A percentile compares a stretch with the other conserved stretches of the same genome.
Evolutionary conservation across 2,113 vertebrate species (phyloP).

Genomic region (Heloderma charlesbogerti): DNA sequence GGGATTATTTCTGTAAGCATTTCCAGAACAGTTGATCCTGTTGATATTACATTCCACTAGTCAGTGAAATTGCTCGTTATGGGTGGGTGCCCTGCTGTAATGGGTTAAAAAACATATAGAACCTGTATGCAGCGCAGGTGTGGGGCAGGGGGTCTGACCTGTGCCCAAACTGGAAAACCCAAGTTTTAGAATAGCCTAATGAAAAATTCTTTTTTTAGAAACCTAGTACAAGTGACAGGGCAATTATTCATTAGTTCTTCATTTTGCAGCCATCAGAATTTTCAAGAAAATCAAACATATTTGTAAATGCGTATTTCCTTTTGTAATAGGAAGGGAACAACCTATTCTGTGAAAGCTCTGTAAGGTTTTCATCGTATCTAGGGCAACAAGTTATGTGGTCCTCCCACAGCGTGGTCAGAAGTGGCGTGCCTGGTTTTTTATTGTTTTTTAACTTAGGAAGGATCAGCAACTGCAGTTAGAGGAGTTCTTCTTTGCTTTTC

Average conservation of each 20-base stretch:
- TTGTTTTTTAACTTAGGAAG: background rate
- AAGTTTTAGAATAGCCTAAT: background rate
- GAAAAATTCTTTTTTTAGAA: background rate
- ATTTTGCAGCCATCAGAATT: background rate
- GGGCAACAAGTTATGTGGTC: background rate
- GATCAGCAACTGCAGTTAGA: background rate
- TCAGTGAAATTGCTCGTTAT: background rate
- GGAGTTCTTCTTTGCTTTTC: background rate
- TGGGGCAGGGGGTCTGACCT: background rate
- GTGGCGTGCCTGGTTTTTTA: background rate
- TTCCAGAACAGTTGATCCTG: background rate
- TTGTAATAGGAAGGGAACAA: fast-evolving
- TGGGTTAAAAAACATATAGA: background rate
- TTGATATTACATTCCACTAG: background rate
- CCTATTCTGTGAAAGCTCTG: background rate
- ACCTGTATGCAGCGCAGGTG: background rate
- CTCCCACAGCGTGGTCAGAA: slow-evolving; percentile 20
- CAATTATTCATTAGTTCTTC: background rate
- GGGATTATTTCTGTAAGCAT: background rate
- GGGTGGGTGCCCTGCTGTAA: background rate
- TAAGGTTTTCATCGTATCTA: background rate
- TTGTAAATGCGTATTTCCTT: background rate
- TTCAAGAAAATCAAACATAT: background rate
- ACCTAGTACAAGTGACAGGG: too few species aligned
- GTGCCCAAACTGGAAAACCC: background rate